A percentile compares a stretch with the other conserved stretches of the same genome.
Evolutionary conservation across 2,888 invertebrate genomes (phyloP).

Genomic region (Eledona agricola): DNA sequence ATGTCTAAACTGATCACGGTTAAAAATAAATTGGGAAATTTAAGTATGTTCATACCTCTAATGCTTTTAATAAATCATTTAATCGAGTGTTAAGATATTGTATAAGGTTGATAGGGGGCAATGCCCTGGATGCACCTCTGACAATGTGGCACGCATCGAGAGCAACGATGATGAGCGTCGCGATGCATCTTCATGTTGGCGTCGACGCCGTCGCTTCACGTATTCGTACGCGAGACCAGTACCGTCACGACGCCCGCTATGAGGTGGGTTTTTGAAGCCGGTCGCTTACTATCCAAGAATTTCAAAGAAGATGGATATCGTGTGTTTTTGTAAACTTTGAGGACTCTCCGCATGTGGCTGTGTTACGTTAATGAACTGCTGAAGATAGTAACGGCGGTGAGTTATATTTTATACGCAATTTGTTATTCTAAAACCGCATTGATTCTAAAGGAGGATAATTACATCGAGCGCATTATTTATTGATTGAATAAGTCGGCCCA

Average conservation of each 20-base stretch:
- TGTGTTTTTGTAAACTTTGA: slow-evolving; percentile 20
- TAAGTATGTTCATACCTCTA: no score
- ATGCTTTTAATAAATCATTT: no score
- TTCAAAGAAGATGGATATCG: slow-evolving; percentile 19
- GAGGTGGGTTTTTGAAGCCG: slow-evolving; percentile 42
- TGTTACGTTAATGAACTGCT: slow-evolving; percentile 3
- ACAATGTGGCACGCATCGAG: no score
- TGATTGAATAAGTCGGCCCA: slow-evolving; percentile 27
- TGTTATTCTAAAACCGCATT: slow-evolving; percentile 17
- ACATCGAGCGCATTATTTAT: slow-evolving; percentile 29
- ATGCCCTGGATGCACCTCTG: no score
- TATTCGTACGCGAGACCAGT: slow-evolving; percentile 46
- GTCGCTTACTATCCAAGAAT: slow-evolving; percentile 14
- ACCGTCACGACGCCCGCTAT: slow-evolving; percentile 44
- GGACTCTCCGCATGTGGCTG: no score
- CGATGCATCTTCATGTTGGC: slow-evolving; percentile 36
- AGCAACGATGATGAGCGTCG: slow-evolving; percentile 12
- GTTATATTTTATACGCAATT: slow-evolving; percentile 10
- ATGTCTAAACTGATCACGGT: no score
- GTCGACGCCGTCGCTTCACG: slow-evolving; percentile 46
- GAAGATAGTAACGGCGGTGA: slow-evolving; percentile 1
- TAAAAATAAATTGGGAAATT: no score
- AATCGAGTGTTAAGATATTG: no score
- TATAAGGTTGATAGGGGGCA: no score
- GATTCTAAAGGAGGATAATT: slow-evolving; percentile 17